Evolutionary conservation across 2,797 vertebrate genomes (phyloP), one percentile per base, ranked within the genome.

Genomic region (Chelidonichthys spinosus): DNA sequence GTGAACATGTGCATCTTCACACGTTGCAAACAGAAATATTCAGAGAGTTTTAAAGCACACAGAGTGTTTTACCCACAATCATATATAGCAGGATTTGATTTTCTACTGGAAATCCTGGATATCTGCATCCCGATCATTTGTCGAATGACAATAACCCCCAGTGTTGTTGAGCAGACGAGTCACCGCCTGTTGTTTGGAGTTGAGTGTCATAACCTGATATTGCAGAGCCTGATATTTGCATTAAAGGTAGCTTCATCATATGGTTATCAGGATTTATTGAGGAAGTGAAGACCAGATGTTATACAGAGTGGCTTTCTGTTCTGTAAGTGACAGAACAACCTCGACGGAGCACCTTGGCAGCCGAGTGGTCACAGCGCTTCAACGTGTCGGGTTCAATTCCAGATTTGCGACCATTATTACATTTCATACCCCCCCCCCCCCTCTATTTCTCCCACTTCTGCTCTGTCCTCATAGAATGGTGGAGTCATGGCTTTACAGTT

Each of bases 141-240:
- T 6, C n/a, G 33, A 8, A 11, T 69, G 4, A 43, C 36, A 11
- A 58, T 53, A 13, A 59, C n/a, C 25, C 5, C 13, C n/a, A 18
- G 49, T 42, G 10, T 5, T 55, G 70, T 72, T 75, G 32, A 8
- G 59, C 4, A 33, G n/a, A 9, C 18, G 6, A 63, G 40, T 42
- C 53, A 7, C 15, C 7, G 9, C 53, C 4, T 67, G 37, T n/a
- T 52, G 40, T 54, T 43, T 73, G 14, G 18, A 59, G 4, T 36
- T 9, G 36, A n/a, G 33, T 25, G 25, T 17, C 14, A 32, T 67
- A 37, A 36, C n/a, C 39, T 83, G 15, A 49, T 52, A 54, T 69
- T 18, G 40, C 49, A 37, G 55, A 8, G 14, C n/a, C 4, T 50
- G 10, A 50, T 47, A 79, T 92, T 89, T 88, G 86, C 85, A 86